Conservation (phyloP, 2,797 vertebrate genomes). For the Orestias chungarensis region DNA sequence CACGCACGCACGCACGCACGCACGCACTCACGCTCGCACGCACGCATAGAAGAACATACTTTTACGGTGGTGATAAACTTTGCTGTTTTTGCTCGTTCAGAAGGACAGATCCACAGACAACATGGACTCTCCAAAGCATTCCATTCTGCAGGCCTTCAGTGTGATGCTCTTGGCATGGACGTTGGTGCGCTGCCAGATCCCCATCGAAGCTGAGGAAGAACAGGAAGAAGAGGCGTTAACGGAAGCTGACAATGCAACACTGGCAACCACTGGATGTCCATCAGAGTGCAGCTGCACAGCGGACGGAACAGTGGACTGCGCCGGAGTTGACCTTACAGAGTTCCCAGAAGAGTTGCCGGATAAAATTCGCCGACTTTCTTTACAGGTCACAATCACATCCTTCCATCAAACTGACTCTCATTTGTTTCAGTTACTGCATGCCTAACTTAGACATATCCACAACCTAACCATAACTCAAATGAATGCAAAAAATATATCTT, state of each 20-base stretch:
- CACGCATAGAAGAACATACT: too few relatives aligned
- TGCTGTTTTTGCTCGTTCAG: conserved; percentile 35
- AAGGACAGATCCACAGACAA: conserved; percentile 40
- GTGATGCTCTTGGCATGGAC: conserved; percentile 76
- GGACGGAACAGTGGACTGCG: conserved; percentile 93
- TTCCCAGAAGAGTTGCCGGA: conserved; percentile 86
- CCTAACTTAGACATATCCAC: too few relatives aligned
- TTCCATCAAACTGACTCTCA: background rate
- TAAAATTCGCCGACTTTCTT: conserved; percentile 87
- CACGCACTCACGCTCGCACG: too few relatives aligned
- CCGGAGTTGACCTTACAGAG: conserved; percentile 88
- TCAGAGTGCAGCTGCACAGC: conserved; percentile 86
- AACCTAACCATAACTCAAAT: too few relatives aligned
- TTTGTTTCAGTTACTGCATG: too few relatives aligned
- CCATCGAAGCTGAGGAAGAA: conserved; percentile 65
- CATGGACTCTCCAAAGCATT: conserved; percentile 63
- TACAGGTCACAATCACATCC: conserved; percentile 85
- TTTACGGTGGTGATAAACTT: background rate
- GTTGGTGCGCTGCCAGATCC: conserved; percentile 70
- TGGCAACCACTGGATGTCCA: conserved; percentile 76
- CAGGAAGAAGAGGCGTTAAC: conserved; percentile 66
- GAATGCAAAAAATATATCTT: too few relatives aligned
- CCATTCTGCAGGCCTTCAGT: conserved; percentile 72
- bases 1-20: too few relatives aligned
- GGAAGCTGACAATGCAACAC: conserved; percentile 25